Evolutionary conservation across 2,113 vertebrate genomes (phyloP).

Genomic region (Planiliza haematocheilus): DNA sequence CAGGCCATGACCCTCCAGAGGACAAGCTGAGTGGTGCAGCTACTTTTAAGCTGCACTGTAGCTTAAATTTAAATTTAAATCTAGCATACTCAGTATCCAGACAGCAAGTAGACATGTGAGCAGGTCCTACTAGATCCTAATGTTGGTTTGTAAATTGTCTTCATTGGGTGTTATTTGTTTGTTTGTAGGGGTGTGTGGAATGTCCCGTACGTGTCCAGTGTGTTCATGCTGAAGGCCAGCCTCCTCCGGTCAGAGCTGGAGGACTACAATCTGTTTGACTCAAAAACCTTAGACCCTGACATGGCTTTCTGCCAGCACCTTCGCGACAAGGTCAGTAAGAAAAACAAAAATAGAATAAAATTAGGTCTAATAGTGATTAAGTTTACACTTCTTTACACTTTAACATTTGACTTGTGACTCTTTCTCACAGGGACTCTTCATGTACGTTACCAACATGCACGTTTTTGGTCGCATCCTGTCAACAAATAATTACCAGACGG

Average conservation of each 20-base stretch:
- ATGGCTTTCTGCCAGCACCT: slow-evolving; percentile 92
- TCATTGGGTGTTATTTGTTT: background rate
- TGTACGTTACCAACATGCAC: slow-evolving; percentile 91
- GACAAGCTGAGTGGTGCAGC: too few species aligned
- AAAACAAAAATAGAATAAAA: background rate
- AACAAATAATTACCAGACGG: slow-evolving; percentile 91
- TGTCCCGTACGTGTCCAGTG: slow-evolving; percentile 91
- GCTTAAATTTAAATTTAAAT: too few species aligned
- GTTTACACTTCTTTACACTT: background rate
- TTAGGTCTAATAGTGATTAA: background rate
- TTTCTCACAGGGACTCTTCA: slow-evolving; percentile 88
- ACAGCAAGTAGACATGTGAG: background rate
- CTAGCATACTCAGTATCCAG: too few species aligned
- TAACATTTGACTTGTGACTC: too few species aligned
- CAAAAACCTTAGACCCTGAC: slow-evolving; percentile 87
- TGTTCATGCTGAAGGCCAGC: slow-evolving; percentile 89
- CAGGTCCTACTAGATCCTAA: too few species aligned
- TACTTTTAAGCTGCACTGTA: too few species aligned
- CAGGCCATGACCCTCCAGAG: too few species aligned
- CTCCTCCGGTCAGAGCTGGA: slow-evolving; percentile 84
- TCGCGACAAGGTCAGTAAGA: slow-evolving; percentile 85
- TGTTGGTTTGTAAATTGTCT: background rate
- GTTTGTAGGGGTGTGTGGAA: slow-evolving; percentile 92
- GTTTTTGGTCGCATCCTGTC: slow-evolving; percentile 92
- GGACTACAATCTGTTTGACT: slow-evolving; percentile 84